Conservation (phyloP, 2,888 invertebrate genomes). For the Pollenia amentaria region DNA sequence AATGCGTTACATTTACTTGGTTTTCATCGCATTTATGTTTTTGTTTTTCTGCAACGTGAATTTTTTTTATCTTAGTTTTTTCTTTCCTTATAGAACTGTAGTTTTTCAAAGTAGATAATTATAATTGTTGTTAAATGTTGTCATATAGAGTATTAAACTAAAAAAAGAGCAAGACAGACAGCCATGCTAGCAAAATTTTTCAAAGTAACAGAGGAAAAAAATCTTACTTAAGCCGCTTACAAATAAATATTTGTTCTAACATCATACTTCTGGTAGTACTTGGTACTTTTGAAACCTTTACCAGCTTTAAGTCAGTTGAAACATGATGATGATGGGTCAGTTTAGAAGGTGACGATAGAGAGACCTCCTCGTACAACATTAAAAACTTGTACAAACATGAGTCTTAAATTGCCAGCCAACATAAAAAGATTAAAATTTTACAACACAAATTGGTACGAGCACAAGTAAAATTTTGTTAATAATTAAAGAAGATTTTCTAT, state of each 20-base stretch:
- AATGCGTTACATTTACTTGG: slow-evolving; percentile 32
- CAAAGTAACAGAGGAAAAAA: slow-evolving; percentile 3
- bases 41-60: neutral
- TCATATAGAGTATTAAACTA: slow-evolving; percentile 36
- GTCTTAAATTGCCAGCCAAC: slow-evolving; percentile 26
- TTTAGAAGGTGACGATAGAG: slow-evolving; percentile 60
- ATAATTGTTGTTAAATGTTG: slow-evolving; percentile 65
- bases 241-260: slow-evolving; percentile 13
- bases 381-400: neutral
- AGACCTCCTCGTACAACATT: neutral
- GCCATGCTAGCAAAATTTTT: neutral
- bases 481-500: slow-evolving; percentile 50
- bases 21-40: neutral
- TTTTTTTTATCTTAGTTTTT: neutral
- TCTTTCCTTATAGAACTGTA: neutral
- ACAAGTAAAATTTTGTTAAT: slow-evolving; percentile 41
- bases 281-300: slow-evolving; percentile 57
- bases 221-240: slow-evolving; percentile 53
- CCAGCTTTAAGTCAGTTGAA: slow-evolving; percentile 51
- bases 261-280: slow-evolving; percentile 18
- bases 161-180: neutral
- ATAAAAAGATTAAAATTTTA: slow-evolving; percentile 51
- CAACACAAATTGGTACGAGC: slow-evolving; percentile 47
- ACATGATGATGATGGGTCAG: slow-evolving; percentile 62
- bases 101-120: slow-evolving; percentile 61